Conservation (phyloP, 2,888 invertebrate genomes). For the Heliconius sara region DNA sequence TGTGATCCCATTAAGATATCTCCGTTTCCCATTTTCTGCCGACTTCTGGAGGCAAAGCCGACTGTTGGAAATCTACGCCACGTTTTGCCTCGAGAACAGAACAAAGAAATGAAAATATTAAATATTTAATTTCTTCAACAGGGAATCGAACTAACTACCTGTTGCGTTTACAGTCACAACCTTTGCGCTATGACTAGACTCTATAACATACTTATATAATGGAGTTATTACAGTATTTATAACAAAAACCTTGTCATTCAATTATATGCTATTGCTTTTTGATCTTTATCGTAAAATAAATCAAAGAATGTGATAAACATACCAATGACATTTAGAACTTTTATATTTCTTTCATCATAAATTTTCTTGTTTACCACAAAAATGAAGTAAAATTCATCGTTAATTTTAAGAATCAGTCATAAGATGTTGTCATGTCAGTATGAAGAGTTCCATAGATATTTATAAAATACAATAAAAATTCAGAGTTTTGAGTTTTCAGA, state of each 20-base stretch:
- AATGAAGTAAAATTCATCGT: constrained; percentile 4
- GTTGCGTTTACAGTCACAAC: too few species aligned
- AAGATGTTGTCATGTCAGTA: background rate
- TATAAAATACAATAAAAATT: background rate
- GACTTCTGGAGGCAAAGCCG: too few species aligned
- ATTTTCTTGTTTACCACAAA: background rate
- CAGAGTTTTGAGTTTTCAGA: too few species aligned
- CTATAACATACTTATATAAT: background rate
- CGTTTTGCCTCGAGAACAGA: too few species aligned
- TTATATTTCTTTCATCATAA: constrained; percentile 20
- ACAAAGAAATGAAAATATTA: too few species aligned
- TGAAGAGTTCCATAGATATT: background rate
- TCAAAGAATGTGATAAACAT: constrained; percentile 7
- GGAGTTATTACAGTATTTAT: too few species aligned
- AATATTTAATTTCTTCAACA: too few species aligned
- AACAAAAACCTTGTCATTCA: background rate
- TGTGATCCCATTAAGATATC: too few species aligned
- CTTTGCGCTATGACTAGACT: too few species aligned
- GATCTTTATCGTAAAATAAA: constrained; percentile 15
- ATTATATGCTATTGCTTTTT: background rate
- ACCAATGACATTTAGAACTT: constrained; percentile 16
- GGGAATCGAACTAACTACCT: too few species aligned
- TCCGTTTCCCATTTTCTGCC: too few species aligned
- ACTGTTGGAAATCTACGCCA: too few species aligned
- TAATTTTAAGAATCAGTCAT: background rate